Evolutionary conservation across 2,888 invertebrate genomes (phyloP).

Genomic region (Tipula unca): DNA sequence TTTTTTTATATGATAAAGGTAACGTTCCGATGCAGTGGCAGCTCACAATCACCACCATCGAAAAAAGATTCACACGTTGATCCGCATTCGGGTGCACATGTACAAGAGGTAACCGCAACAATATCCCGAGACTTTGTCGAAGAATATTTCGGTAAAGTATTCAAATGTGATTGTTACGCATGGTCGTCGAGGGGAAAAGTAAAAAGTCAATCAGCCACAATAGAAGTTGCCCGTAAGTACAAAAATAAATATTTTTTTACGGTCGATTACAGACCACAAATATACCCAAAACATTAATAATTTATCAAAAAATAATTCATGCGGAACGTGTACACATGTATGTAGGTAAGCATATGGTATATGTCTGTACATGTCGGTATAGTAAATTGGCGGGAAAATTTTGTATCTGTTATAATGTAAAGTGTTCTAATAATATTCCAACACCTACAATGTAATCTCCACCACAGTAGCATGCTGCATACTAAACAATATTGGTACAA

Average conservation of each 20-base stretch:
- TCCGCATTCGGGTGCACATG: slow-evolving; percentile 78
- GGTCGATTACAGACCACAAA: background rate
- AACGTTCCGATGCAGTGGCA: slow-evolving; percentile 79
- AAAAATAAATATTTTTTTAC: background rate
- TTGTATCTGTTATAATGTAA: background rate
- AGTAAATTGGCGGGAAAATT: background rate
- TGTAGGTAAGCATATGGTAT: background rate
- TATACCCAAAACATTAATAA: background rate
- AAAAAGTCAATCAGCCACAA: slow-evolving; percentile 76
- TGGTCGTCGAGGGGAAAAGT: slow-evolving; percentile 82
- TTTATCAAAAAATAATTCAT: background rate
- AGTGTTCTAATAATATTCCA: background rate
- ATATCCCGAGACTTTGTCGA: slow-evolving; percentile 84
- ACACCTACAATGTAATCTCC: background rate
- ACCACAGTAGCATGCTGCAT: background rate
- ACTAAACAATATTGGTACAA: background rate
- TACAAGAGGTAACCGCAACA: slow-evolving; percentile 77
- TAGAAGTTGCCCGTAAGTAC: slow-evolving; percentile 91
- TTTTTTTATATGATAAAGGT: background rate
- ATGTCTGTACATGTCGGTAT: background rate
- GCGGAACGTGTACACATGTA: background rate
- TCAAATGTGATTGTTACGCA: slow-evolving; percentile 89
- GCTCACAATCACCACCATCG: slow-evolving; percentile 55
- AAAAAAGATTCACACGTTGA: slow-evolving; percentile 77
- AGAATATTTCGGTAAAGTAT: slow-evolving; percentile 84